Base-by-base conservation (phyloP, 2,888 invertebrate genomes). In the Chaetogeoica ovagalla region DNA sequence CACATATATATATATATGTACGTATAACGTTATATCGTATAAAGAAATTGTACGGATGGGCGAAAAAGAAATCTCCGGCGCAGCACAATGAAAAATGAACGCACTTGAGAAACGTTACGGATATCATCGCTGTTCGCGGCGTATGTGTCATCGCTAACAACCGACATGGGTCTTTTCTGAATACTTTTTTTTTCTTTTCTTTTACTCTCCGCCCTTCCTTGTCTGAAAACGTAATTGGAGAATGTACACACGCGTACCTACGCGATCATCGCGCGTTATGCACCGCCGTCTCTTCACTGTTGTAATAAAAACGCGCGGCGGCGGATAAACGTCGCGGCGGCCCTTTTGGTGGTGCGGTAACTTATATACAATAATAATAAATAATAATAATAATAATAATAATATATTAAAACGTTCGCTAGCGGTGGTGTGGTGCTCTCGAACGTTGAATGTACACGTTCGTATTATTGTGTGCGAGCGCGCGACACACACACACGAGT, bases 61-160 rank as follows among this genome's bases (percentile, higher is more conserved):
- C 17, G 55, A 70, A 63, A 69, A 69, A 70, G 52, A 79, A 79
- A 62, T 70, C 69, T 62, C 63, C 1, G 39, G 70, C 62, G 70
- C 77, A 70, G 70, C 62, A 79, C 77, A 79, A 79, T 79, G n/a
- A n/a, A 70, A 79, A 69, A 79, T 21, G 77, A 79, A 79, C 77
- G 55, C 77, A 79, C 77, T 79, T 55, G 77, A n/a, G n/a, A 79
- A 79, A 79, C 37, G 62, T 79, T 79, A 79, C 70, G 77, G 77
- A 79, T n/a, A n/a, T n/a, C n/a, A n/a, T 79, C 77, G 77, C 48
- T 1, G 48, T 63, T 70, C 69, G 70, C 39, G 55, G 17, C 43
- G 65, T 43, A 63, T 69, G 77, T 77, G 77, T 79, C 77, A 79
- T 79, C 77, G 70, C 55, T 79, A 79, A 79, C 77, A 79, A 70